Evolutionary conservation across 2,113 vertebrate species (phyloP), one percentile per base, ranked within the genome.

Genomic region (Rhinopomastus cyanomelas): DNA sequence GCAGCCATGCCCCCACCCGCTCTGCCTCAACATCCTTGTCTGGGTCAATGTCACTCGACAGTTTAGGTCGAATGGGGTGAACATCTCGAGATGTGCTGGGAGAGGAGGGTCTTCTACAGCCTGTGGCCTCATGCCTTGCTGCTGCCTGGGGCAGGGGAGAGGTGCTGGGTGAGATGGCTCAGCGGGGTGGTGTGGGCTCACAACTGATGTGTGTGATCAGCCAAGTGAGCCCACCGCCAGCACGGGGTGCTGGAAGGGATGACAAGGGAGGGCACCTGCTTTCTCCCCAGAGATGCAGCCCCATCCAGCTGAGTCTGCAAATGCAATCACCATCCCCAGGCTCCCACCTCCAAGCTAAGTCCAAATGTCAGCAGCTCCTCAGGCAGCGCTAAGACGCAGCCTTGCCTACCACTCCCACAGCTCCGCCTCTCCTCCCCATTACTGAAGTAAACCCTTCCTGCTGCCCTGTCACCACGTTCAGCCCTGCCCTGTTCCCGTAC

Each of bases 181-280:
- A 32, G 72, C 20, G 0, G 4, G 71, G 77, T 56, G 48, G 15
- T 21, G 1, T 7, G 9, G 9, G 12, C 34, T 81, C 37, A 12
- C 0, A 48, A 26, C 1, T 26, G 82, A 25, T 25, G 26, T 14
- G 61, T 26, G 64, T 34, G 62, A 44, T 84, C 66, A 60, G 85
- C 57, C 7, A 0, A 5, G 29, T 8, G 62, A 84, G 62, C 37
- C 23, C 66, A 51, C 34, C 3, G 2, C 81, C 61, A 3, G 4
- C 3, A 4, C 37, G 8, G 16, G 32, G 2, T 12, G 75, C 81
- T 55, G 37, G 42, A 11, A 62, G 85, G 37, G 60, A 20, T 10
- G 36, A 32, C 0, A 0, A 72, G 56, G 62, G 51, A 81, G 9
- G 5, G 22, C 1, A 5, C 30, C 37, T 0, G 0, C 4, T 62